Base-by-base conservation (phyloP, 2,797 vertebrate genomes). In the Remorina albescens region DNA sequence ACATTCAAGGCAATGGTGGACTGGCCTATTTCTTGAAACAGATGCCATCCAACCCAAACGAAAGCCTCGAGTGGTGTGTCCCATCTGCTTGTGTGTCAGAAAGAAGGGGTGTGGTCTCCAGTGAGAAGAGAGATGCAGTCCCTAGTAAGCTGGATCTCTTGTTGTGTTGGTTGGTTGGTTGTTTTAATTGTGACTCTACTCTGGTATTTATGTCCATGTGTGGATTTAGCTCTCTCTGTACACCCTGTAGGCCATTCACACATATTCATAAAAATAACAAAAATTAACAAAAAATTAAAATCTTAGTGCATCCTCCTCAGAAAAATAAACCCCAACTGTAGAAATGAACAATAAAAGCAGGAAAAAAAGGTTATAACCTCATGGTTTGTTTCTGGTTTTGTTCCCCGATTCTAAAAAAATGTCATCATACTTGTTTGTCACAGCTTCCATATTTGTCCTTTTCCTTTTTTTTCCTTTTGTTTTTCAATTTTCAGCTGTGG, bases 301-400 rank as follows among this genome's bases (percentile, higher is more conserved):
- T 92, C 96, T 94, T 97, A 98, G 97, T 99, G 98, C 97, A 98
- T 96, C 96, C 95, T 96, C 95, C 93, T 95, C 95, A 96, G 94
- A 95, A 93, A 92, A 91, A 87, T 74, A 86, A 93, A 83, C 87
- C 86, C 89, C 84, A 74, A 85, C 81, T 88, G 88, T 91, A 91
- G 89, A 93, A 94, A 94, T 83, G 88, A 93, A 96, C 95, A 95
- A 95, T 95, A 96, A 96, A 96, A 98, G 95, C 94, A 95, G 95
- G 95, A 97, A 95, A 95, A 95, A 88, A 95, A 93, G 92, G 92
- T 80, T 81, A 82, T 95, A 96, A 95, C 91, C 91, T 93, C 90
- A 87, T 74, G 90, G 94, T 89, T 89, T 80, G 82, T 86, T 82
- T 95, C 92, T 94, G 76, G 89, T 91, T 92, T 94, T 95, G 96